These are phyloP conservation scores for Linnaemya vulpina DNA, from an alignment of 2,888 invertebrate genomes.

Conservation along the genomic window DNA sequence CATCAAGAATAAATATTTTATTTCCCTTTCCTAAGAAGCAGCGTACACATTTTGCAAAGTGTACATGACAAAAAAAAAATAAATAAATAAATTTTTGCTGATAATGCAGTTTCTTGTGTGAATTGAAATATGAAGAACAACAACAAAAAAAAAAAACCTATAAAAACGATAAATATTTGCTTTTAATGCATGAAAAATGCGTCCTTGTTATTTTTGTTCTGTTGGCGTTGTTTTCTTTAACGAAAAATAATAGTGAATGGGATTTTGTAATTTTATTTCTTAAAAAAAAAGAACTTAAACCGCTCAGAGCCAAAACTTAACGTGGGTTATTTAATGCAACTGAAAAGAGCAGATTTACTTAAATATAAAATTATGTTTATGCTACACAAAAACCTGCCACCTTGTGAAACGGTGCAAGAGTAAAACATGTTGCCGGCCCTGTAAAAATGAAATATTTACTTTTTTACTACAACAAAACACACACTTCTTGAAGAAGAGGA, in stretches of 20 bases:
- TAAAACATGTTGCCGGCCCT: too few relatives aligned
- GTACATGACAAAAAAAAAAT: too few relatives aligned
- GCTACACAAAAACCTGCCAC: too few relatives aligned
- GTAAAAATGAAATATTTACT: too few relatives aligned
- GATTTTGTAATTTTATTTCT: background rate
- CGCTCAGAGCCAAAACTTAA: background rate
- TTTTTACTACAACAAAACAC: too few relatives aligned
- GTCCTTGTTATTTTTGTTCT: conserved; percentile 3
- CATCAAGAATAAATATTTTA: background rate
- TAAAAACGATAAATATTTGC: conserved; percentile 29
- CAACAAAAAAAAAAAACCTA: background rate
- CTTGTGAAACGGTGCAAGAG: too few relatives aligned
- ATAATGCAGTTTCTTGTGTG: conserved; percentile 27
- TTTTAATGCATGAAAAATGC: conserved; percentile 19
- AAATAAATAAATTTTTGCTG: conserved; percentile 7
- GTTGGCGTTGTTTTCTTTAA: background rate
- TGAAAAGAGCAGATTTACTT: too few relatives aligned
- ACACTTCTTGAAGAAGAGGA: too few relatives aligned
- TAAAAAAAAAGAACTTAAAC: too few relatives aligned
- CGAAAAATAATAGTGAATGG: background rate
- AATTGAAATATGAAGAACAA: too few relatives aligned
- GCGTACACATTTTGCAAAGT: background rate
- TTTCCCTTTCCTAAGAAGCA: background rate
- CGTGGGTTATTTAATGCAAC: background rate
- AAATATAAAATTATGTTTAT: too few relatives aligned